Evolutionary conservation across 2,797 vertebrate genomes (phyloP).

Genomic region (Poeciliopsis gracilis): DNA sequence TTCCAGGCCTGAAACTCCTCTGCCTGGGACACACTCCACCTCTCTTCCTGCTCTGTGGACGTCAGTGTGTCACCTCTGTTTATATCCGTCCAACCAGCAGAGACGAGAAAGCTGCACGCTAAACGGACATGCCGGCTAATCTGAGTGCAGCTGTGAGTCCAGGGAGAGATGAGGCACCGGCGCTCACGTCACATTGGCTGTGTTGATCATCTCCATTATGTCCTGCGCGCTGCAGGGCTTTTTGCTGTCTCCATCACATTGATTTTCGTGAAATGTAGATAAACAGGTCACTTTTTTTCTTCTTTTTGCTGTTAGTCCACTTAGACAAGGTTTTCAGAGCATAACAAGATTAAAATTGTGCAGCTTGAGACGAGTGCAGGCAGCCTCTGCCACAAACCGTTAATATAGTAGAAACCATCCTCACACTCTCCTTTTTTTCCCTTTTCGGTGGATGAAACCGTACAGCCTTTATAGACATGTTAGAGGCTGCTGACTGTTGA

Average conservation of each 20-base stretch:
- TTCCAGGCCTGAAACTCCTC: conserved; percentile 28
- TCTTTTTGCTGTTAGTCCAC: conserved; percentile 32
- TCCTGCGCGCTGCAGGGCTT: conserved; percentile 50
- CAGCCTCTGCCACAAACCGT: conserved; percentile 38
- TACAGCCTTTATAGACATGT: background rate
- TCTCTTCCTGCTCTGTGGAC: conserved; percentile 42
- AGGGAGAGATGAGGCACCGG: conserved; percentile 22
- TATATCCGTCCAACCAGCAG: conserved; percentile 38
- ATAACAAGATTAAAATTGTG: conserved; percentile 51
- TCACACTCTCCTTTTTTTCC: conserved; percentile 6
- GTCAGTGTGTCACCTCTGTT: conserved; percentile 64
- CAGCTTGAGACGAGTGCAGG: conserved; percentile 25
- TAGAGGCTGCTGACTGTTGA: background rate
- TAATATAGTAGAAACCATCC: background rate
- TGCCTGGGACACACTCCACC: conserved; percentile 42
- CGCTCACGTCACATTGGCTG: conserved; percentile 51
- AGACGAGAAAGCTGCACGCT: conserved; percentile 40
- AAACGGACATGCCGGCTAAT: conserved; percentile 64
- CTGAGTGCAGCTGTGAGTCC: conserved; percentile 37
- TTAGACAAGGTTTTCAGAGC: conserved; percentile 33
- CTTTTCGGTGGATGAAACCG: background rate
- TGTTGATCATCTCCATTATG: conserved; percentile 39
- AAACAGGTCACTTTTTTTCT: conserved; percentile 58
- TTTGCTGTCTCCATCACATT: conserved; percentile 52
- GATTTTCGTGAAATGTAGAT: conserved; percentile 47